phyloP scores from a whole-genome alignment of 2,113 vertebrate species.

The Antigone vipio region DNA sequence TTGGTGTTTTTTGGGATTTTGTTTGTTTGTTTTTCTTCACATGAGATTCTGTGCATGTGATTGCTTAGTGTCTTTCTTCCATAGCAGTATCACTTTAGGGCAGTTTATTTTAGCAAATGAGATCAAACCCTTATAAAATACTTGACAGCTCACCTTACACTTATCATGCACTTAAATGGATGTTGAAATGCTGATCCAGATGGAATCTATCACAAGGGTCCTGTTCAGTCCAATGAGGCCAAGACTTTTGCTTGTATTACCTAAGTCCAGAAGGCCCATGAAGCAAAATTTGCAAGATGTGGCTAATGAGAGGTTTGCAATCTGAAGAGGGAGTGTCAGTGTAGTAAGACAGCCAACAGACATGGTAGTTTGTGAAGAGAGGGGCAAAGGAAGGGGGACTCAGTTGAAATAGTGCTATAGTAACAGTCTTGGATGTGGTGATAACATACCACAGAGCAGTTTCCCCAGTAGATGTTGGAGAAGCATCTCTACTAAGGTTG shows the following conservation, averaged over 20 bases:
- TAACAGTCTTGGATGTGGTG: background rate
- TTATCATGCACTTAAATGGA: background rate
- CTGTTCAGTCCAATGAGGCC: background rate
- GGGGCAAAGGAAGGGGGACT: background rate
- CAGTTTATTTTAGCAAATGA: background rate
- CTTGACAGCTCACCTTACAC: background rate
- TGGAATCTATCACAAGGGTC: background rate
- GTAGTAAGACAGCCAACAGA: background rate
- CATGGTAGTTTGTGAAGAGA: background rate
- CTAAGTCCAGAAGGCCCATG: background rate
- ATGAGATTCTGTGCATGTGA: background rate
- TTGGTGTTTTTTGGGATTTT: background rate
- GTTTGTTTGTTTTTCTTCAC: background rate
- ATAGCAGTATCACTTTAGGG: background rate
- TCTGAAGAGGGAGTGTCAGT: background rate
- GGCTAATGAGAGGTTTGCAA: background rate
- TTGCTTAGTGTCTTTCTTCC: background rate
- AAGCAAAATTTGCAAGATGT: background rate
- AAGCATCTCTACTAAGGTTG: background rate
- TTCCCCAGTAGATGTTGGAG: background rate
- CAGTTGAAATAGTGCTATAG: background rate
- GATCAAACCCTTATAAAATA: background rate
- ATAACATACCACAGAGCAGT: background rate
- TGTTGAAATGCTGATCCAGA: background rate
- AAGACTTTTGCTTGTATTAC: background rate